A percentile compares a stretch with the other conserved stretches of the same genome.
Conservation (phyloP, 2,888 invertebrate genomes). For the Labia minor region DNA sequence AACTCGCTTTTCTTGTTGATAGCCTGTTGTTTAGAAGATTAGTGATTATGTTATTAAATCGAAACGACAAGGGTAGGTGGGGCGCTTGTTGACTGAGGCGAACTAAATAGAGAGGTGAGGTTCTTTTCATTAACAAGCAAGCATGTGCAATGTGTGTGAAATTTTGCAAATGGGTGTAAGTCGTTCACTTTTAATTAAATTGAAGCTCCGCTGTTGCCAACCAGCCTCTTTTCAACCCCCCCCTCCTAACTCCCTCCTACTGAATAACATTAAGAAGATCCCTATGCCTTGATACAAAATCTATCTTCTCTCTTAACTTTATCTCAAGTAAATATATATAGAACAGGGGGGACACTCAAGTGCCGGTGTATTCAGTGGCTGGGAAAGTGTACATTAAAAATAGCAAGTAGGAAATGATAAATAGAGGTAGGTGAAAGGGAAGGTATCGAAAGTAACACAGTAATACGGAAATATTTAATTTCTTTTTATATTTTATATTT, state of each 20-base stretch:
- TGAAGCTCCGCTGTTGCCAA: neutral
- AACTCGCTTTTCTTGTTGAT: too few species aligned
- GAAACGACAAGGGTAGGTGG: neutral
- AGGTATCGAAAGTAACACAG: neutral
- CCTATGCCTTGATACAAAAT: neutral
- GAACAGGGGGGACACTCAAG: neutral
- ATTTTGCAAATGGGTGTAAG: neutral
- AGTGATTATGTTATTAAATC: conserved; percentile 13
- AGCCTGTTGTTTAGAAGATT: neutral
- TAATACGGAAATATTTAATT: neutral
- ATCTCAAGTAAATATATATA: neutral
- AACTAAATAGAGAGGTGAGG: neutral
- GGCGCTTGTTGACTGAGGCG: too few species aligned
- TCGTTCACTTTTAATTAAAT: conserved; percentile 13
- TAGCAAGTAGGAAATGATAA: conserved; percentile 1
- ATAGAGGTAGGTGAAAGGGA: neutral
- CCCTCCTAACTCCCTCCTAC: neutral
- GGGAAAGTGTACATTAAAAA: neutral
- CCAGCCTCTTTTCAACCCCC: neutral
- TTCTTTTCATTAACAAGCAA: conserved; percentile 13
- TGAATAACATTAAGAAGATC: neutral
- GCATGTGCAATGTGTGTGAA: conserved; percentile 5
- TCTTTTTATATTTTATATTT: neutral
- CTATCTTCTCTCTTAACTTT: neutral
- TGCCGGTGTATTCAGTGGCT: too few species aligned